Base-by-base conservation (phyloP, 1,140 invertebrate genomes). In the Scaptomyza pallida region DNA sequence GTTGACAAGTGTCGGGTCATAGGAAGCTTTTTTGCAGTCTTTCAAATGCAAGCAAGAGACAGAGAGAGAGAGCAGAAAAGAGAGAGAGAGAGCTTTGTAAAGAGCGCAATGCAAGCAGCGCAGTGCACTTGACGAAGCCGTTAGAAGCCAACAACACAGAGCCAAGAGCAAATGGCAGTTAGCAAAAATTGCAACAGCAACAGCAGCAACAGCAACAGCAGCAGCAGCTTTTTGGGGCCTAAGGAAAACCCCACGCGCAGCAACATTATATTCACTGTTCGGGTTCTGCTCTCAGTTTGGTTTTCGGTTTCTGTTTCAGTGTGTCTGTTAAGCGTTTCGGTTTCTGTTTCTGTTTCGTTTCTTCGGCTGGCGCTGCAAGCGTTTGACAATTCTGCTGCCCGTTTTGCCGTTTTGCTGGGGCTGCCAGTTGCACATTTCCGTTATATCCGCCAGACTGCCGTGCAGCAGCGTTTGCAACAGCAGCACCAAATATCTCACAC, bases 371-470 rank as follows among this genome's bases (percentile, higher is more conserved):
- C 56, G 54, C 60, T 64, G 59, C 60, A 64, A 75, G 45, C 64
- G 75, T 64, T 73, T 88, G 82, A 86, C 77, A 85, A 86, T 81
- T 86, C 81, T 70, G 73, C 73, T 85, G 74, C 60, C 64, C 51
- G 50, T 56, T 44, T 74, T 81, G 70, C 59, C 70, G n/a, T n/a
- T n/a, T n/a, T n/a, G n/a, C n/a, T n/a, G n/a, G 70, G 75, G 68
- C 73, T 75, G 82, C 75, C 82, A 86, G 82, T 88, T 86, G 82
- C 81, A 86, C 81, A 85, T 85, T 85, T 85, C 81, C 81, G 81
- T 85, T 85, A 85, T 86, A 86, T 86, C 81, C 77, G 81, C 65
- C 82, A 78, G 74, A 76, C 72, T 59, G 71, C 71, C 64, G 59
- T 74, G 72, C 75, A 63, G 56, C 40, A 63, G 43, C 37, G 21